phyloP scores from a whole-genome alignment of 2,113 vertebrate species.

The Ophthalmolycus amberensis region DNA sequence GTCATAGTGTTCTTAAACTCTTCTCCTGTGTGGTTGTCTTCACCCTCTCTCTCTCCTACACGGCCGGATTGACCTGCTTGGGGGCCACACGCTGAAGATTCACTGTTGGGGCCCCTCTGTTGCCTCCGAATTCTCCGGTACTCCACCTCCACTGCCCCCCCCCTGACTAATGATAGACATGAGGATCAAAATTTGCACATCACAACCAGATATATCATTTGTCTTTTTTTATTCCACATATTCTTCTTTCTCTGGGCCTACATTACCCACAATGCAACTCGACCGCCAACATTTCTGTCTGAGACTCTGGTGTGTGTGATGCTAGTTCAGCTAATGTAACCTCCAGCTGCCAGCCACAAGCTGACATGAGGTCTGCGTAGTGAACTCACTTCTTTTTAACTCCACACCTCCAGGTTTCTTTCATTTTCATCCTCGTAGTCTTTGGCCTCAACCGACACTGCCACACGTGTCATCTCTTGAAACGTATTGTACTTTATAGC shows the following conservation, averaged over 20 bases:
- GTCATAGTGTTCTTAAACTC: background rate
- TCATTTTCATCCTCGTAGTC: conserved; percentile 22
- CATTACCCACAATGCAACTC: background rate
- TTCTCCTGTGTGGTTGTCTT: background rate
- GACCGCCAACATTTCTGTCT: background rate
- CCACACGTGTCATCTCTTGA: background rate
- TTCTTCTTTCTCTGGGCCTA: background rate
- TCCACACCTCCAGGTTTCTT: conserved; percentile 6
- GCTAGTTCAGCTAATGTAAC: background rate
- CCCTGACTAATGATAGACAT: background rate
- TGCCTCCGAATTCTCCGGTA: no score
- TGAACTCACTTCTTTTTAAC: conserved; percentile 3
- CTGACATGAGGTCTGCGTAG: background rate
- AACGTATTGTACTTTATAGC: conserved; percentile 16
- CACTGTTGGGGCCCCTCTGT: no score
- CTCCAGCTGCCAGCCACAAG: background rate
- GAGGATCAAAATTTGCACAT: background rate
- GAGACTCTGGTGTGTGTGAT: background rate
- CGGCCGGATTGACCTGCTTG: background rate
- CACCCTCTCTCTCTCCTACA: background rate
- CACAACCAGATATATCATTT: background rate
- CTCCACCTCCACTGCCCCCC: no score
- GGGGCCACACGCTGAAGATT: no score
- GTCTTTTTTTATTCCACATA: background rate
- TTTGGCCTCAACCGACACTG: background rate